Base-by-base conservation (phyloP, 2,888 invertebrate species). In the Isoperla grammatica region DNA sequence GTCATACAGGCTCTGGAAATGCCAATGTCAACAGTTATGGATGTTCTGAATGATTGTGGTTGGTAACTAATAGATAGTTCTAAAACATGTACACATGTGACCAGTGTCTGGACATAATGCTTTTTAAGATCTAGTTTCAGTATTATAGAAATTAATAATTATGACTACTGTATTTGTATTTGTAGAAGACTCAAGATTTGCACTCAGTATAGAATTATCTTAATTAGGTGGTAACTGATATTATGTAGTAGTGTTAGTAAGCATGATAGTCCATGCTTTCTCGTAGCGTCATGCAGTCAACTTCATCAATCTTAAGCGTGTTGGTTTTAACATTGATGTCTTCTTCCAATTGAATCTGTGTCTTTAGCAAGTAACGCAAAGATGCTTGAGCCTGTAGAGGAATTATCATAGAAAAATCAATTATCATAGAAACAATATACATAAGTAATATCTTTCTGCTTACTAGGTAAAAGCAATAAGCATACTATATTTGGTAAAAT, bases 261-360 rank as follows among this genome's bases (percentile, higher is more conserved):
- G 82, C 78, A 65, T 87, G 85, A 71, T 88, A 90, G 68, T 86
- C 83, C 78, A 92, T 85, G 20, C 82, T 83, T 65, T 84, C 81
- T 20, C 91, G 81, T 55, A 90, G 69, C 6, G 88, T 86, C 86
- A 90, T 86, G 71, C 95, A 95, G 70, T 95, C 90, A 1, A 94
- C 92, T 74, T 95, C 94, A 71, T 96, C 95, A 68, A 96, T 92
- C 76, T 93, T 92, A 67, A 95, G 77, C 0, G 91, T 88, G 70
- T 95, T 94, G 64, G 87, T 85, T 77, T 95, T 95, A 17, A 95
- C 82, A 68, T 92, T 91, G 63, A 96, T 90, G 69, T 95, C 95
- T 71, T 95, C 94, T 74, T 95, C 94, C 63, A 95, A 76, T 71
- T 93, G 87, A 56, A 95, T 84, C 75, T 95, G 92, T 1, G 88